Conservation (phyloP, 2,797 vertebrate genomes). For the Holocentrus rufus region DNA sequence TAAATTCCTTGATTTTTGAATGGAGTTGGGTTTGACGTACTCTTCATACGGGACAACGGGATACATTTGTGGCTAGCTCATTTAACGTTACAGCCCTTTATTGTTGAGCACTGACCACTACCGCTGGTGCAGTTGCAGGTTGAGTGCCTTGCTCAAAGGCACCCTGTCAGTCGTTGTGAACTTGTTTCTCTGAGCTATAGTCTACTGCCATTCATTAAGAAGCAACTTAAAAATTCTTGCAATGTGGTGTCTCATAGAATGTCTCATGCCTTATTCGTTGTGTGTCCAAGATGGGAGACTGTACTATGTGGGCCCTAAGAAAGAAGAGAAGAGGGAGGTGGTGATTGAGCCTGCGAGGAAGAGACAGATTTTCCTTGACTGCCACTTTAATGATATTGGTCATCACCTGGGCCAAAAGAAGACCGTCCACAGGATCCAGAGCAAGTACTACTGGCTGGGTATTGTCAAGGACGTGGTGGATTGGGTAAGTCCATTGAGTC, state of each 20-base stretch:
- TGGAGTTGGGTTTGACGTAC: not conserved
- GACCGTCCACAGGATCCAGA: constrained; percentile 91
- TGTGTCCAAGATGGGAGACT: constrained; percentile 82
- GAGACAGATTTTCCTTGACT: constrained; percentile 89
- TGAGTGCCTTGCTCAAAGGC: not conserved
- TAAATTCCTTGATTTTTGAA: constrained; percentile 2
- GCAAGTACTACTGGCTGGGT: constrained; percentile 93
- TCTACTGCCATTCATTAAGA: too few relatives aligned
- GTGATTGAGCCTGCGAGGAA: constrained; percentile 87
- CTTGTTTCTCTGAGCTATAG: too few relatives aligned
- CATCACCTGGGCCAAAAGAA: constrained; percentile 94
- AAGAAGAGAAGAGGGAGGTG: constrained; percentile 91
- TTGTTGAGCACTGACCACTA: too few relatives aligned
- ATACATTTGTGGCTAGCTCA: too few relatives aligned
- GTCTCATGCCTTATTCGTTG: not conserved
- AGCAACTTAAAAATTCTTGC: too few relatives aligned
- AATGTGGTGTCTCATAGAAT: not conserved
- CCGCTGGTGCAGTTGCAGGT: not conserved
- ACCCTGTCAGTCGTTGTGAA: not conserved
- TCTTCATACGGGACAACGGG: too few relatives aligned
- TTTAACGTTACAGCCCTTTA: too few relatives aligned
- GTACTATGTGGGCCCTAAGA: constrained; percentile 92
- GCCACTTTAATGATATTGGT: constrained; percentile 89
- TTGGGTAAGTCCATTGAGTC: constrained; percentile 81
- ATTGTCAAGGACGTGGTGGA: constrained; percentile 94